Evolutionary conservation across 2,113 vertebrate genomes (phyloP), one percentile per base, ranked within the genome.

Genomic region (Morone chrysops): DNA sequence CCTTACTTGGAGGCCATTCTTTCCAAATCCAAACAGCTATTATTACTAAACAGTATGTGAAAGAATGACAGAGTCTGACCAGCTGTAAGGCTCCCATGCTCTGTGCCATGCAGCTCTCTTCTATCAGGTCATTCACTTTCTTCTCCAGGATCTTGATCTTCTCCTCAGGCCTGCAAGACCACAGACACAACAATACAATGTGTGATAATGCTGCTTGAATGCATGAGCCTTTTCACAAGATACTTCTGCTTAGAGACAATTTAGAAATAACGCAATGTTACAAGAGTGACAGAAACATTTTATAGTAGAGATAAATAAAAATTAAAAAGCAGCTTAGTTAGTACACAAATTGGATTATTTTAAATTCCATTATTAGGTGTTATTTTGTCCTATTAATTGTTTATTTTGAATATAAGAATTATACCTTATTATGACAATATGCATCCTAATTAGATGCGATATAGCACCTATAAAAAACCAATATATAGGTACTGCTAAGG

Each of bases 101-200:
- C 79, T 96, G 96, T 11, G 97, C 97, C 89, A 98, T 91, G 91
- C 97, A 99, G 93, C 98, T 99, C 94, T 99, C 98, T 92, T 99
- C 96, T 75, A 99, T 96, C 86, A 99, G 90, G 60, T 99, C 97
- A 70, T 97, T 98, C 61, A 99, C 97, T 93, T 96, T 97, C 94
- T 97, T 99, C 94, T 99, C 98, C 91, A 99, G 87, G 56, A 97
- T 97, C 92, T 96, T 97, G 80, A 98, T 96, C 89, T 97, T 99
- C 91, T 99, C 98, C 89, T 99, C 97, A 57, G 96, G 96, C 70
- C 98, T 99, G 85, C 6, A 79, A 57, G 7, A 75, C 3, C 17
- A 78, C 0, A 51, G 1, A 74, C 4, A 78, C 10, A 76, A 9
- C 8, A 43, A 62, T 3, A 31, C 2, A 25, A 40, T n/a, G 3